Conservation (phyloP, 2,797 vertebrate genomes). For the Mallotus villosus region DNA sequence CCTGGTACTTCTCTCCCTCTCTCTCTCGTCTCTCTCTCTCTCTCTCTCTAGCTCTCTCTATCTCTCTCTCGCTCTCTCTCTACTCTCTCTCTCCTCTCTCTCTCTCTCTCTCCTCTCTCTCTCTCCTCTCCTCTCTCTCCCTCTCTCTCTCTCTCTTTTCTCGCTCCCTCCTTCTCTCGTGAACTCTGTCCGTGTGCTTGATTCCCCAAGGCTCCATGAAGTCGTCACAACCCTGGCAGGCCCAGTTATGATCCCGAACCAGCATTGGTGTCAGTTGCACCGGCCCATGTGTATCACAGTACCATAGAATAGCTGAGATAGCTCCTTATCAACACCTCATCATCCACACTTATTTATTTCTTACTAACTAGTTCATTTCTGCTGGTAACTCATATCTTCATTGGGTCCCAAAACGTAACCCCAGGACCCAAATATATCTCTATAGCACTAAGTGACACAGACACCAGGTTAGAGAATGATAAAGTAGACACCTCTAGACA, state of each 20-base stretch:
- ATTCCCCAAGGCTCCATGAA: not conserved
- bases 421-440: too few relatives aligned
- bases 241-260: constrained; percentile 25
- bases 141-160: not conserved
- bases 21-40: not conserved
- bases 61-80: not conserved
- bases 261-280: constrained; percentile 20
- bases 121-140: not conserved
- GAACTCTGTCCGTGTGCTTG: not conserved
- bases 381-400: too few relatives aligned
- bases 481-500: too few relatives aligned
- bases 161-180: not conserved
- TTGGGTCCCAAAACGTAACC: too few relatives aligned
- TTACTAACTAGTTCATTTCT: too few relatives aligned
- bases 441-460: too few relatives aligned
- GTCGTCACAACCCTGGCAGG: constrained; percentile 12
- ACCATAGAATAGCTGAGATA: not conserved
- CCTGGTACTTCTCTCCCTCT: too few relatives aligned
- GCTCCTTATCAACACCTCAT: not conserved
- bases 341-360: too few relatives aligned
- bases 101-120: not conserved
- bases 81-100: not conserved
- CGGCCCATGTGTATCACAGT: constrained; percentile 3
- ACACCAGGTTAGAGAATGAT: too few relatives aligned
- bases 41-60: not conserved